Evolutionary conservation across 2,888 invertebrate species (phyloP).

Genomic region (Sclerodermus sp.): DNA sequence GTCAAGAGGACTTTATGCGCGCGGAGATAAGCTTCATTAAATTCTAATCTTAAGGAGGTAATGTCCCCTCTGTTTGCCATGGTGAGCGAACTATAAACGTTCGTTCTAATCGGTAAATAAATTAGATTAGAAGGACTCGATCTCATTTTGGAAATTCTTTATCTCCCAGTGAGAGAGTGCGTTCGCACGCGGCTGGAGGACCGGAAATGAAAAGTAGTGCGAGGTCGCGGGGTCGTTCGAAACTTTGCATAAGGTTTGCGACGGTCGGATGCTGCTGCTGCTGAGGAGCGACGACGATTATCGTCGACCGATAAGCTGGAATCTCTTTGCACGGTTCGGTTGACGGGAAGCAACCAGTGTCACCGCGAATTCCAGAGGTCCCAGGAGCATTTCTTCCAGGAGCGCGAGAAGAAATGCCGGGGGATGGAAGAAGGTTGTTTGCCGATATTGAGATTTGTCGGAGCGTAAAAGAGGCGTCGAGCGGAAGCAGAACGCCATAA

Average conservation of each 20-base stretch:
- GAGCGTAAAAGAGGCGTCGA: constrained; percentile 23
- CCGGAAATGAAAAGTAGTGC: too few species aligned
- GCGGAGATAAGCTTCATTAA: constrained; percentile 13
- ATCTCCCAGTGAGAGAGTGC: too few species aligned
- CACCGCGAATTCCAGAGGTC: too few species aligned
- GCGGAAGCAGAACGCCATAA: constrained; percentile 8
- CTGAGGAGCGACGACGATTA: background rate
- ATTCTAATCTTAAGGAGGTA: constrained; percentile 6
- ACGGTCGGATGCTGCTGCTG: too few species aligned
- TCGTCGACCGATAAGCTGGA: background rate
- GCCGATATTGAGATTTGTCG: constrained; percentile 32
- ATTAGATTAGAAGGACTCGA: constrained; percentile 8
- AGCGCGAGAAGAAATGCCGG: too few species aligned
- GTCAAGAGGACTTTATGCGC: constrained; percentile 2
- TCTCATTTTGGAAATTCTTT: too few species aligned
- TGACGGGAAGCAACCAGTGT: too few species aligned
- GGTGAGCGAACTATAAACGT: background rate
- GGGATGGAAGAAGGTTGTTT: constrained; percentile 2
- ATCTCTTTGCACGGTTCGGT: too few species aligned
- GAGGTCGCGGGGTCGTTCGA: too few species aligned
- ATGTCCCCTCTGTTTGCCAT: background rate
- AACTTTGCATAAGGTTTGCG: background rate
- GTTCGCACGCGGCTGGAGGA: too few species aligned
- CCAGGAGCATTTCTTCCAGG: too few species aligned
- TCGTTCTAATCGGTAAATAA: background rate